Conservation (phyloP, 2,797 vertebrate species). For the Onychomys torridus region DNA sequence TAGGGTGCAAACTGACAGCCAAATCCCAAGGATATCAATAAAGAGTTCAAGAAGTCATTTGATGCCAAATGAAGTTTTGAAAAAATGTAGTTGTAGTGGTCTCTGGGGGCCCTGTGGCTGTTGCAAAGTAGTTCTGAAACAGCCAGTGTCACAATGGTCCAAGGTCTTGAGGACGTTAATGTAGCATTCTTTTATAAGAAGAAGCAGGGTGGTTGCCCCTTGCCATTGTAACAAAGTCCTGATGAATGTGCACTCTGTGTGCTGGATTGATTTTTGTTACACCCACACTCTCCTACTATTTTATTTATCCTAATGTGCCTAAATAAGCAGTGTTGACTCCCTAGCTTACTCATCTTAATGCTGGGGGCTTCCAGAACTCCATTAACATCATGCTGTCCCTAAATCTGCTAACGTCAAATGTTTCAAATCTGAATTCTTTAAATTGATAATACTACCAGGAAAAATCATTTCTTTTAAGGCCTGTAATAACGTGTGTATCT, state of each 20-base stretch:
- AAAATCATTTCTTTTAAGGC: constrained; percentile 74
- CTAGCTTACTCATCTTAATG: constrained; percentile 83
- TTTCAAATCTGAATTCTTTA: constrained; percentile 82
- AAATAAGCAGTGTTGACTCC: constrained; percentile 83
- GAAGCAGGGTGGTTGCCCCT: constrained; percentile 37
- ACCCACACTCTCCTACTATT: constrained; percentile 75
- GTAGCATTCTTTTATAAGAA: constrained; percentile 15
- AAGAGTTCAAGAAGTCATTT: constrained; percentile 60
- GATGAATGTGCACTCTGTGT: constrained; percentile 27
- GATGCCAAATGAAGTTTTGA: constrained; percentile 62
- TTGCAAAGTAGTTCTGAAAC: neutral
- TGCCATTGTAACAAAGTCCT: constrained; percentile 66
- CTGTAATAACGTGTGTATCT: constrained; percentile 75
- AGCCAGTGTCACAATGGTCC: constrained; percentile 5
- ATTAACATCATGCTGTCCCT: constrained; percentile 81
- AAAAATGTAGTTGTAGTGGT: neutral
- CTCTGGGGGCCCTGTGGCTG: neutral
- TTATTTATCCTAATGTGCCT: constrained; percentile 83
- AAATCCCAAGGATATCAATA: constrained; percentile 61
- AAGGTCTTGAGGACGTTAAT: constrained; percentile 54
- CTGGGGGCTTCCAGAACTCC: constrained; percentile 80
- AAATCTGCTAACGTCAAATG: constrained; percentile 78
- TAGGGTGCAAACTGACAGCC: constrained; percentile 41
- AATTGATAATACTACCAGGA: constrained; percentile 72
- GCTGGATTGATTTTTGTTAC: constrained; percentile 77